Percentiles rank a stretch among this genome's conserved stretches.
Evolutionary conservation across 2,888 invertebrate genomes (phyloP).

Genomic region (Carpatolechia fugitivella): DNA sequence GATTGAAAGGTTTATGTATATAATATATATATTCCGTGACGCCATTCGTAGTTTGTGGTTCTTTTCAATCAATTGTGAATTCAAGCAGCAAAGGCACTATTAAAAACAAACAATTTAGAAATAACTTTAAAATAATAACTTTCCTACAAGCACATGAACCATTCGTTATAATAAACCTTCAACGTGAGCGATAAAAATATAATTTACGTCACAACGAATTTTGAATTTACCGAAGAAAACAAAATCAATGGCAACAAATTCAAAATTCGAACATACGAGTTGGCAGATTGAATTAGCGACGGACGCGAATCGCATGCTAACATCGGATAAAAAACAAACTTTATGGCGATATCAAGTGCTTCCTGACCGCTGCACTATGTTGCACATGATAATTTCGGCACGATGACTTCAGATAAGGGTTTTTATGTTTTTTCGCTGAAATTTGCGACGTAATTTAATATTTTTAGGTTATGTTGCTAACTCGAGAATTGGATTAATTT

Average conservation of each 20-base stretch:
- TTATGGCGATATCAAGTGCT: slow-evolving; percentile 28
- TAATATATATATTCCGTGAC: too few species aligned
- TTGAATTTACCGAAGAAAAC: neutral
- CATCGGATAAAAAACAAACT: slow-evolving; percentile 35
- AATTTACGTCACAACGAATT: neutral
- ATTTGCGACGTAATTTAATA: neutral
- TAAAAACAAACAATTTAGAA: too few species aligned
- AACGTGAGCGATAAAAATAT: neutral
- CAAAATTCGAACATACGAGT: slow-evolving; percentile 14
- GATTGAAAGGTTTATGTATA: too few species aligned
- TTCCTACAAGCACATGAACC: neutral
- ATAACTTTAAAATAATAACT: too few species aligned
- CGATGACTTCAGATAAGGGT: slow-evolving; percentile 17
- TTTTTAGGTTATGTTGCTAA: neutral
- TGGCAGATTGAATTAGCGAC: slow-evolving; percentile 46
- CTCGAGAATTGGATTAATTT: too few species aligned
- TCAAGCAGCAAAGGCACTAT: too few species aligned
- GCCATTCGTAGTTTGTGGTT: too few species aligned
- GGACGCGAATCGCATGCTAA: slow-evolving; percentile 47
- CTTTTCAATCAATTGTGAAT: too few species aligned
- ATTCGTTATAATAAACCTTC: neutral
- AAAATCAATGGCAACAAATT: neutral
- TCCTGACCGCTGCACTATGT: slow-evolving; percentile 47
- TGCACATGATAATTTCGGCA: slow-evolving; percentile 45
- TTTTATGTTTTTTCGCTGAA: slow-evolving; percentile 9